Conservation (phyloP, 2,797 vertebrate genomes). For the Pseudochaenichthys georgianus region DNA sequence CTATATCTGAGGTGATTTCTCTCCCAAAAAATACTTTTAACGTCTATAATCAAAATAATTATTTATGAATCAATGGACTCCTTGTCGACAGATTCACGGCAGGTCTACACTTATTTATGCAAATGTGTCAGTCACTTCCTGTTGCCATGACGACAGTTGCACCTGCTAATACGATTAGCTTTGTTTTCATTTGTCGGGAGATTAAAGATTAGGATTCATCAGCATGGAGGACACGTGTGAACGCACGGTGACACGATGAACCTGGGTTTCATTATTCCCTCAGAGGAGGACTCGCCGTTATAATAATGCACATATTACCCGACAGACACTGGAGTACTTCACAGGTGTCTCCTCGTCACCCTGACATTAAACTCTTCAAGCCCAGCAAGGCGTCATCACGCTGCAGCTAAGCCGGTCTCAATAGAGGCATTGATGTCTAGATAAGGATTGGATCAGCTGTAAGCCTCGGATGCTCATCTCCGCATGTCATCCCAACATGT, state of each 20-base stretch:
- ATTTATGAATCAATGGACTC: no score
- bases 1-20: no score
- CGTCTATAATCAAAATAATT: no score
- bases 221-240: slow-evolving; percentile 54
- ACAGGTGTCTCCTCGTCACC: slow-evolving; percentile 15
- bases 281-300: slow-evolving; percentile 22
- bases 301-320: no score
- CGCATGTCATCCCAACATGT: slow-evolving; percentile 39
- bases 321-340: no score
- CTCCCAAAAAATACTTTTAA: no score
- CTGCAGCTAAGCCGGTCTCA: slow-evolving; percentile 60
- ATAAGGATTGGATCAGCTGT: slow-evolving; percentile 69
- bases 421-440: slow-evolving; percentile 68
- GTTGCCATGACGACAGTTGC: slow-evolving; percentile 70
- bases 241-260: slow-evolving; percentile 25
- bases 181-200: slow-evolving; percentile 53
- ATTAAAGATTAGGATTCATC: slow-evolving; percentile 69
- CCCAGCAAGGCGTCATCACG: slow-evolving; percentile 55
- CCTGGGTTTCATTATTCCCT: slow-evolving; percentile 32
- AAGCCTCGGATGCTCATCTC: slow-evolving; percentile 64
- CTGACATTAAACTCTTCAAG: slow-evolving; percentile 30
- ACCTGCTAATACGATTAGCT: slow-evolving; percentile 59
- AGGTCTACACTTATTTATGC: slow-evolving; percentile 13
- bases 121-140: slow-evolving; percentile 60
- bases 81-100: no score